These are phyloP conservation scores for Nomada flava DNA, from an alignment of 2,888 invertebrate species.

Conservation along the genomic window DNA sequence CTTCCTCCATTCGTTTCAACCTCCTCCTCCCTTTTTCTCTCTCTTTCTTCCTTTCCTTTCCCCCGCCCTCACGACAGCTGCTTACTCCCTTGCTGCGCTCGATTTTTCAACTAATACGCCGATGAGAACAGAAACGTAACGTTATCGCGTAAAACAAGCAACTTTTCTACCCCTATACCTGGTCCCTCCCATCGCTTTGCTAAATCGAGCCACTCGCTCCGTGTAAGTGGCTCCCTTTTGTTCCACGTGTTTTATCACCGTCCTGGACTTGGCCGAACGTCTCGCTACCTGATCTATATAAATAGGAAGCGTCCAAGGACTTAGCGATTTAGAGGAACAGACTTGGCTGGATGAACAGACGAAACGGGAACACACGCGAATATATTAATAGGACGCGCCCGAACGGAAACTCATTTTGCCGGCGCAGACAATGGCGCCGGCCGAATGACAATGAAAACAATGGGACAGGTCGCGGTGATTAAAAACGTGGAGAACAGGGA, in stretches of 20 bases:
- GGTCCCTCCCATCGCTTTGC: constrained; percentile 26
- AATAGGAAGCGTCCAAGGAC: neutral
- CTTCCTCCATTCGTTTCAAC: constrained; percentile 35
- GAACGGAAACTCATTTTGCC: constrained; percentile 64
- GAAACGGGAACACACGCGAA: constrained; percentile 21
- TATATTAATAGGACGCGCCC: constrained; percentile 58
- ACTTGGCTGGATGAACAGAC: neutral
- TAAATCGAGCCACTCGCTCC: constrained; percentile 36
- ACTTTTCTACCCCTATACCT: constrained; percentile 16
- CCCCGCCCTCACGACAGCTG: constrained; percentile 31
- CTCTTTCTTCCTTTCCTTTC: neutral
- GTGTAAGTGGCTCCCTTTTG: constrained; percentile 20
- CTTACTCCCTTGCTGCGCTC: constrained; percentile 41
- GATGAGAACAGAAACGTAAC: constrained; percentile 37
- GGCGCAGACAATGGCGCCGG: constrained; percentile 48
- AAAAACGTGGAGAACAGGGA: constrained; percentile 31
- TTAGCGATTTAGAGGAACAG: neutral
- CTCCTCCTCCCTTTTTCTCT: constrained; percentile 11
- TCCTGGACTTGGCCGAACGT: constrained; percentile 1
- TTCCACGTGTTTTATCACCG: constrained; percentile 24
- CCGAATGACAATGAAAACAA: constrained; percentile 57
- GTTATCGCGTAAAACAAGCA: constrained; percentile 34
- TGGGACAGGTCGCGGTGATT: constrained; percentile 50
- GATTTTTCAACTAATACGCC: constrained; percentile 59
- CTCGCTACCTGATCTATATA: neutral